Conservation (phyloP, 2,113 vertebrate genomes). For the Cottus gobio region DNA sequence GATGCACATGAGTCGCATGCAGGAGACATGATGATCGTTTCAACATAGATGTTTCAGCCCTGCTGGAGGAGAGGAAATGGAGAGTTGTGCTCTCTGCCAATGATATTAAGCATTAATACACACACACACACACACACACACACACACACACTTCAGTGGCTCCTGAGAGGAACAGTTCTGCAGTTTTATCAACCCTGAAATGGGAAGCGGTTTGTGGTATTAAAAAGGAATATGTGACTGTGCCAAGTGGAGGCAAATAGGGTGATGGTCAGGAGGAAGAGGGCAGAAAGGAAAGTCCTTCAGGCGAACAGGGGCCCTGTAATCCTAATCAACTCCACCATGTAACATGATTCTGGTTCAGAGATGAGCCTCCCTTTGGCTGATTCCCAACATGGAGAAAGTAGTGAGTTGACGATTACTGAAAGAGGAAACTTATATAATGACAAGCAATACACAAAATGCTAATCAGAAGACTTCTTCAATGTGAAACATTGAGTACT, state of each 20-base stretch:
- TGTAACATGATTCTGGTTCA: constrained; percentile 15
- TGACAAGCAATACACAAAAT: background rate
- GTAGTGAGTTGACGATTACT: background rate
- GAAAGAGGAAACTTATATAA: constrained; percentile 8
- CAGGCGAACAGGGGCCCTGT: constrained; percentile 22
- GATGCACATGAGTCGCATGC: constrained; percentile 14
- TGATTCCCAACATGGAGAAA: background rate
- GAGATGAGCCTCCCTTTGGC: constrained; percentile 9
- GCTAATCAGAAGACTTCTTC: background rate
- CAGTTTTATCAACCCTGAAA: constrained; percentile 70
- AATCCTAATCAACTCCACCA: constrained; percentile 43
- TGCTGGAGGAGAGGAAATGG: constrained; percentile 49
- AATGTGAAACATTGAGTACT: background rate
- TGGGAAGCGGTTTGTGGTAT: constrained; percentile 62
- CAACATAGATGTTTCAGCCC: constrained; percentile 53
- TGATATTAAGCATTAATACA: constrained; percentile 55
- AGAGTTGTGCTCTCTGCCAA: constrained; percentile 36
- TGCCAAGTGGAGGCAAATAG: constrained; percentile 4
- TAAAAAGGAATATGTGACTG: constrained; percentile 58
- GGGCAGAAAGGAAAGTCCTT: constrained; percentile 10
- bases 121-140: background rate
- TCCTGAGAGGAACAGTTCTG: constrained; percentile 46
- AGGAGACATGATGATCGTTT: constrained; percentile 30
- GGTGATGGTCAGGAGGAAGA: constrained; percentile 28
- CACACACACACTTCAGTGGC: constrained; percentile 29